Conservation (phyloP, 2,797 vertebrate genomes). For the Buceros bicornis region DNA sequence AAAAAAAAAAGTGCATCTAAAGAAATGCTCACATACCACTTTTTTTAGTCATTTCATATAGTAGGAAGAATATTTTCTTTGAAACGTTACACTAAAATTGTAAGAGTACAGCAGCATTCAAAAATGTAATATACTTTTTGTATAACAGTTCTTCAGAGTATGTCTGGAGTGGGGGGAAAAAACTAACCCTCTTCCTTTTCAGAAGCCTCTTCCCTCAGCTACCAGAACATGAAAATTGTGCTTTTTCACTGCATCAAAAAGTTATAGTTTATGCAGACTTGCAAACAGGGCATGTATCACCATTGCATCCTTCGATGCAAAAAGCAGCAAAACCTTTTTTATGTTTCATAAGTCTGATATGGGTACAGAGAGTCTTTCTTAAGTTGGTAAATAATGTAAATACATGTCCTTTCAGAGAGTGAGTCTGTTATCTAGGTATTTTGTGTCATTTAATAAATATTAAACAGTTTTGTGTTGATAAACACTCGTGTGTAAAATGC, state of each 20-base stretch:
- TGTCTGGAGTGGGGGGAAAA: conserved; percentile 49
- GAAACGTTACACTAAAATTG: conserved; percentile 66
- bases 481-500: conserved; percentile 63
- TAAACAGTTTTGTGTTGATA: conserved; percentile 83
- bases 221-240: conserved; percentile 67
- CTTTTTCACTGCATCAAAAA: conserved; percentile 74
- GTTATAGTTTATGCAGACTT: conserved; percentile 73
- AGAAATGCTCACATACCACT: conserved; percentile 55
- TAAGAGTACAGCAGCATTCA: conserved; percentile 83
- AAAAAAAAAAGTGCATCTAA: conserved; percentile 51
- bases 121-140: conserved; percentile 81
- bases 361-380: conserved; percentile 81
- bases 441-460: conserved; percentile 86
- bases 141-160: conserved; percentile 75
- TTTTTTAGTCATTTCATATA: conserved; percentile 67
- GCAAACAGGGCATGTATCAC: conserved; percentile 72
- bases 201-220: conserved; percentile 70
- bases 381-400: conserved; percentile 86
- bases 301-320: conserved; percentile 69
- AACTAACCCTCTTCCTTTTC: conserved; percentile 67
- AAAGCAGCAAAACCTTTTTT: conserved; percentile 78
- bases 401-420: conserved; percentile 83
- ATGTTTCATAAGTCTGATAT: conserved; percentile 81
- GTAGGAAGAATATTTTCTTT: conserved; percentile 69
- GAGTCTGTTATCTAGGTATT: conserved; percentile 84